Percentiles rank a stretch among this genome's conserved stretches.
Conservation (phyloP, 1,140 invertebrate genomes). For the Aphaenogaster floridana region DNA sequence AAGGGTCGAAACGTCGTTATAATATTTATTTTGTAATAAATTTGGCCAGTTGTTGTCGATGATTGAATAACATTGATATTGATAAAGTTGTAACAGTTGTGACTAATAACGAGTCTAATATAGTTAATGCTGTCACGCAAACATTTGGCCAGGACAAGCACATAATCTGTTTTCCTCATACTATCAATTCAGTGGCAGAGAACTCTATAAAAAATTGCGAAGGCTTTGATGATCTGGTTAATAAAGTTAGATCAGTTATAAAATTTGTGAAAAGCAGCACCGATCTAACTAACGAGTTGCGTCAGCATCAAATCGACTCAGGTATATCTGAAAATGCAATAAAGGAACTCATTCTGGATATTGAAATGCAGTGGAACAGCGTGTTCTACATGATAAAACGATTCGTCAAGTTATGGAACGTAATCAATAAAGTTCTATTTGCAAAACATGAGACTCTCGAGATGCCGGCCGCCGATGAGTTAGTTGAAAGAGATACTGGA, state of each 20-base stretch:
- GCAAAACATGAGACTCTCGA: conserved; percentile 70
- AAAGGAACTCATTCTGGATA: conserved; percentile 69
- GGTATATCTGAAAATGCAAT: not conserved
- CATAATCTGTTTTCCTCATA: conserved; percentile 73
- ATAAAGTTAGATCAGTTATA: conserved; percentile 41
- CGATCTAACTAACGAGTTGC: conserved; percentile 12
- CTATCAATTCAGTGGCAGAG: conserved; percentile 56
- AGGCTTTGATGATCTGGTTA: conserved; percentile 28
- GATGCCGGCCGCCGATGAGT: conserved; percentile 70
- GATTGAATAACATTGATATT: conserved; percentile 62
- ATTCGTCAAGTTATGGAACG: conserved; percentile 75
- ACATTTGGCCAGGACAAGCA: conserved; percentile 80
- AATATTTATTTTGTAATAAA: no score
- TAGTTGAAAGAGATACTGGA: conserved; percentile 77
- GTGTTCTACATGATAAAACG: conserved; percentile 78
- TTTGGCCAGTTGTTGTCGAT: no score
- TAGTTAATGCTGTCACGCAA: conserved; percentile 79
- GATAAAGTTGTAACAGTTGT: conserved; percentile 79
- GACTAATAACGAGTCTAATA: conserved; percentile 82
- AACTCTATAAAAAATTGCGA: conserved; percentile 3
- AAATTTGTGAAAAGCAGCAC: conserved; percentile 27
- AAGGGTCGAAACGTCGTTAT: no score
- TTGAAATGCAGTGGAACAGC: conserved; percentile 73
- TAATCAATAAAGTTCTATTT: conserved; percentile 75
- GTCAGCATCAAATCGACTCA: not conserved